Conservation (phyloP, 2,113 vertebrate species). For the Psettodes erumei region DNA sequence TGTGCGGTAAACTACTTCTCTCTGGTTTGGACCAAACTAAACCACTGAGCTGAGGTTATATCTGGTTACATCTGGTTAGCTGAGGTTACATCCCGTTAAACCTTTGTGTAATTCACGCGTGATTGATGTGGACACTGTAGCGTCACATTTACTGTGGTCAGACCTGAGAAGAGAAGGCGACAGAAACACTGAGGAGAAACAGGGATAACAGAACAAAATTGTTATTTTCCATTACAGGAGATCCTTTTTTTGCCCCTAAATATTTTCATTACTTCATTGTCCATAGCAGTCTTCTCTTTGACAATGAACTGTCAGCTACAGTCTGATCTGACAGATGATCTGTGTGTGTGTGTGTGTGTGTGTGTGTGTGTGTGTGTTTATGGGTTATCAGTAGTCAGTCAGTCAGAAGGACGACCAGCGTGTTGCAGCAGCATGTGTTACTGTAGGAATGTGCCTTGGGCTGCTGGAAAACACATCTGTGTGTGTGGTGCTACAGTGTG, state of each 20-base stretch:
- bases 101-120: background rate
- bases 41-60: background rate
- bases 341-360: conserved; percentile 37
- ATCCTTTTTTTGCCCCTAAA: background rate
- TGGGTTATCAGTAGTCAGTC: conserved; percentile 60
- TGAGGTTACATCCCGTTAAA: background rate
- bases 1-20: background rate
- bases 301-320: conserved; percentile 20
- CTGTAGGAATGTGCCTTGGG: conserved; percentile 81
- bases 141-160: conserved; percentile 22
- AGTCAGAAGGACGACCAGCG: conserved; percentile 58
- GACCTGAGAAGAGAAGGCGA: conserved; percentile 12
- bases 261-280: conserved; percentile 8
- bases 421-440: conserved; percentile 76
- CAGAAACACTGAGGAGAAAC: conserved; percentile 32
- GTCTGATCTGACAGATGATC: conserved; percentile 44
- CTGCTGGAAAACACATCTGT: conserved; percentile 65
- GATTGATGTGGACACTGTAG: background rate
- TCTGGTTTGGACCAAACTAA: conserved; percentile 21
- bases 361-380: conserved; percentile 28
- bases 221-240: background rate
- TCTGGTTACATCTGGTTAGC: background rate
- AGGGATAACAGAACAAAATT: conserved; percentile 49
- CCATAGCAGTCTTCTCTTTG: conserved; percentile 9
- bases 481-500: conserved; percentile 41